Conservation (phyloP, 2,113 vertebrate species). For the Prolemur simus region DNA sequence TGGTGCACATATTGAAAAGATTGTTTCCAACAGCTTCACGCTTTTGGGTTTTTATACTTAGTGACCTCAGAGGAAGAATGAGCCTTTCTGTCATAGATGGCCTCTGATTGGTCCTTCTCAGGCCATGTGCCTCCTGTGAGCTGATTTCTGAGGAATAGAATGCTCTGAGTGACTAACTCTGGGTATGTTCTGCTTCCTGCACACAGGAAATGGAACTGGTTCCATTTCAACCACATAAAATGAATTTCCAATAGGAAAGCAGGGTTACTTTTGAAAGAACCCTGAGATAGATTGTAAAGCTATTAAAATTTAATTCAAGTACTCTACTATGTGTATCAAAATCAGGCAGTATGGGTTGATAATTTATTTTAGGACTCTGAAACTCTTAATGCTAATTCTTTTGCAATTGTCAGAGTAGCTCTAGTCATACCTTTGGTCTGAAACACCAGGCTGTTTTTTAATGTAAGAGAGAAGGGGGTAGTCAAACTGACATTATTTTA, state of each 20-base stretch:
- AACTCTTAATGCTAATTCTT: background rate
- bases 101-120: background rate
- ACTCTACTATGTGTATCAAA: background rate
- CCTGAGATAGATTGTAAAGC: background rate
- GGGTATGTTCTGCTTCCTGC: background rate
- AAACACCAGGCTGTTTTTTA: background rate
- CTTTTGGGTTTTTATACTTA: background rate
- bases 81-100: background rate
- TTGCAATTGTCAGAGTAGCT: background rate
- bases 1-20: background rate
- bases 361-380: background rate
- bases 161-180: background rate
- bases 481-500: conserved; percentile 10
- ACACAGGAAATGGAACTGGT: background rate
- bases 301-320: background rate
- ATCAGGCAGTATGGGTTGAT: background rate
- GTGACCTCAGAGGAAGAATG: background rate
- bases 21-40: background rate
- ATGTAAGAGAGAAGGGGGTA: background rate
- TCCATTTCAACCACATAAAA: background rate
- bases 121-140: background rate
- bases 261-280: background rate
- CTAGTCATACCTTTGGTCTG: background rate
- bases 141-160: background rate
- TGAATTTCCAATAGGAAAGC: background rate